Percentiles rank a stretch among this genome's conserved stretches.
These are phyloP conservation scores for Lasioglossum baleicum DNA, from an alignment of 1,140 invertebrate species.

Conservation along the genomic window DNA sequence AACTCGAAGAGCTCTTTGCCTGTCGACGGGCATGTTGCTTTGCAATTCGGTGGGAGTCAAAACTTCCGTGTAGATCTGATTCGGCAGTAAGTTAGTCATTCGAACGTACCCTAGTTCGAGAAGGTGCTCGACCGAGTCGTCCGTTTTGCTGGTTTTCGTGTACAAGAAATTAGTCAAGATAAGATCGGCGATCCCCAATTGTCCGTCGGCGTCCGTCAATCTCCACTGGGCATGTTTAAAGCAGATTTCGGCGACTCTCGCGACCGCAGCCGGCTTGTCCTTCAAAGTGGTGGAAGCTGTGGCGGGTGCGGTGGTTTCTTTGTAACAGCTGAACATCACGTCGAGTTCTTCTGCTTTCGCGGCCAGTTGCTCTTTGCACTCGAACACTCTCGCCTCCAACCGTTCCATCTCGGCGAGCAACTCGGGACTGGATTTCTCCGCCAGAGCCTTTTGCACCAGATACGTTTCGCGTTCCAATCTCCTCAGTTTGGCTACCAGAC, in stretches of 20 bases:
- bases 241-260: conserved; percentile 97
- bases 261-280: conserved; percentile 87
- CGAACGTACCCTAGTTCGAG: conserved; percentile 98
- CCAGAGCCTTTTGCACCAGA: conserved; percentile 82
- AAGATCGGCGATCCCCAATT: conserved; percentile 97
- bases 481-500: conserved; percentile 89
- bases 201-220: conserved; percentile 97
- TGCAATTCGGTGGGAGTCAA: conserved; percentile 92
- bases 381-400: conserved; percentile 88
- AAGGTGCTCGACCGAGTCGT: conserved; percentile 98
- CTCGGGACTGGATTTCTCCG: conserved; percentile 78
- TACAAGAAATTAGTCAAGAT: conserved; percentile 98
- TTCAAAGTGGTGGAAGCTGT: conserved; percentile 75
- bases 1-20: conserved; percentile 89
- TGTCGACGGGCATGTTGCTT: conserved; percentile 93
- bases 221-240: conserved; percentile 99
- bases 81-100: conserved; percentile 96
- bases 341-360: conserved; percentile 95
- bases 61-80: conserved; percentile 96
- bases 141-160: conserved; percentile 97
- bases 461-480: conserved; percentile 95
- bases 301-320: conserved; percentile 84
- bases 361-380: conserved; percentile 94
- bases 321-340: conserved; percentile 93
- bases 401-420: conserved; percentile 84